Percentiles rank a stretch among this genome's conserved stretches.
phyloP scores from a whole-genome alignment of 1,140 invertebrate species.

The Ceratina calcarata region DNA sequence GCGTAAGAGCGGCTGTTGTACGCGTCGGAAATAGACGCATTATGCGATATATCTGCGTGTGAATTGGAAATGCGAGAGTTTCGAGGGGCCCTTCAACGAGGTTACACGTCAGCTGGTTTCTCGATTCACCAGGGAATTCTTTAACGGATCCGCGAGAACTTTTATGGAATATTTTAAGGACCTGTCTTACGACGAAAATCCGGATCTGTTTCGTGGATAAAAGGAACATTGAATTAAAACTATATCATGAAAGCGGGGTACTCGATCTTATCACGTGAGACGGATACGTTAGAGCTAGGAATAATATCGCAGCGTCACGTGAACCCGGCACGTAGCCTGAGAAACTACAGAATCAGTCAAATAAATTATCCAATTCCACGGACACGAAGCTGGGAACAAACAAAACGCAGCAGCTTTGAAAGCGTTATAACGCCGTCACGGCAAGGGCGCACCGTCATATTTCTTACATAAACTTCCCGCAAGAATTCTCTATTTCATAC shows the following conservation, averaged over 20 bases:
- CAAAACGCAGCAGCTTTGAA: neutral
- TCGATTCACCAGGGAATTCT: neutral
- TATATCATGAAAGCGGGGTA: neutral
- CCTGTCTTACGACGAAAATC: no score
- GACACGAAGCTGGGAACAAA: neutral
- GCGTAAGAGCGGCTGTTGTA: conserved; percentile 36
- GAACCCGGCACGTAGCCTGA: neutral
- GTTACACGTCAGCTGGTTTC: neutral
- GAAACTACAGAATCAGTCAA: neutral
- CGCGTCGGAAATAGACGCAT: conserved; percentile 37
- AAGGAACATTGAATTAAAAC: neutral
- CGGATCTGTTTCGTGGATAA: no score
- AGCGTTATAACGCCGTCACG: neutral
- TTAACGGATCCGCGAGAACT: neutral
- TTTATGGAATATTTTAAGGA: neutral
- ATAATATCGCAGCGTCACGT: conserved; percentile 7
- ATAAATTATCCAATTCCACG: conserved; percentile 13
- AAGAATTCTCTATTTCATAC: neutral
- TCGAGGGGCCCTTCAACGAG: conserved; percentile 9
- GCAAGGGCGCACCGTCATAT: neutral
- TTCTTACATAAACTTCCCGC: neutral
- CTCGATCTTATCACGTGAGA: neutral
- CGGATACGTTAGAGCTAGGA: neutral
- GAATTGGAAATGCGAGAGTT: conserved; percentile 40
- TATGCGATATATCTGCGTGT: conserved; percentile 21